Base-by-base conservation (phyloP, 1,140 invertebrate species). In the Hylyphantes graminicola region DNA sequence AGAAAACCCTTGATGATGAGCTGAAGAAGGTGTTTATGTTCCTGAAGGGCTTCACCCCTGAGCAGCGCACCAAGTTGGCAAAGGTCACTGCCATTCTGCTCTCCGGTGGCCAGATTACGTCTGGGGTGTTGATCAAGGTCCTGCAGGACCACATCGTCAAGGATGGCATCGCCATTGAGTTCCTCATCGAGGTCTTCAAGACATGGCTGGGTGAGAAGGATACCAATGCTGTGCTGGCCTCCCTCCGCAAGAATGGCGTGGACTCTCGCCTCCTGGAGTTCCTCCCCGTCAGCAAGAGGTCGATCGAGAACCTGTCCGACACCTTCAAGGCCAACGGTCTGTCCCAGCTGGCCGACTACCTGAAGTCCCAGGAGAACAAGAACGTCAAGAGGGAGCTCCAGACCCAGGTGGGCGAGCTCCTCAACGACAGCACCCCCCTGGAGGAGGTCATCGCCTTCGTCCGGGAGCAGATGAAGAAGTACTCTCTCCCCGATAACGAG, bases 1-100 rank as follows among this genome's bases (percentile, higher is more conserved):
- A 98, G 91, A 97, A 97, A 91, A 96, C 97, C 93, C 97, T 98
- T 90, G 95, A 97, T 90, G 97, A 98, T 89, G 96, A 98, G 91
- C 96, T 98, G 93, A 97, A 97, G 89, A 97, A 98, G 92, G 94
- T 98, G 81, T 92, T 98, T 88, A 93, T 97, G 86, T 99, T 97
- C 91, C 94, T 98, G 89, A 98, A 97, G 91, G 96, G 96, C 88
- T 98, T 98, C 90, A 93, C 93, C 87, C 94, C 95, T 85, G 92
- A 93, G 86, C 95, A 98, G 91, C 92, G 97, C 86, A 93, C 93
- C 87, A 98, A 98, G 90, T 92, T 98, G 88, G 96, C 96, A 87
- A 93, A 95, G 87, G 97, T 98, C 93, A 96, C 96, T 87, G 96
- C 96, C 85, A 91, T 98, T 54, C 97, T 97, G 94, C 94, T 98